phyloP scores from a whole-genome alignment of 37 sponge, comb jelly and placozoan species.

The Agelas oroides region DNA sequence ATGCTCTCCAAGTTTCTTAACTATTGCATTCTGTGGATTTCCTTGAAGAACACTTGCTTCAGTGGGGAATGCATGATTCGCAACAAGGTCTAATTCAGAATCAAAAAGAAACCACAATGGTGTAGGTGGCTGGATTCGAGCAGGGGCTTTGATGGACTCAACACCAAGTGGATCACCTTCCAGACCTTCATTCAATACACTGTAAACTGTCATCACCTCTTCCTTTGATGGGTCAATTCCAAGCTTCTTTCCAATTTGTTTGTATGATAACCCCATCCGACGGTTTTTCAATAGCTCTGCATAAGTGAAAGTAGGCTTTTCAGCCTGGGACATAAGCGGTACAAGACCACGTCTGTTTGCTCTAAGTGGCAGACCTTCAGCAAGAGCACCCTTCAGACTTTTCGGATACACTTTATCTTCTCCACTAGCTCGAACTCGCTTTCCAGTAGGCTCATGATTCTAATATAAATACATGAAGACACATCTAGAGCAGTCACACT shows the following conservation, averaged over 20 bases:
- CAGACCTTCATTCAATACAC: not conserved
- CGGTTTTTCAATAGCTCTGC: constrained; percentile 7
- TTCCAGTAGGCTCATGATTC: too few species aligned
- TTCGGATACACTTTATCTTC: too few species aligned
- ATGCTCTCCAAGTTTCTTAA: not conserved
- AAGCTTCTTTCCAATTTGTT: constrained; percentile 12
- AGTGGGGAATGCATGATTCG: not conserved
- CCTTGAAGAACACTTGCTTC: not conserved
- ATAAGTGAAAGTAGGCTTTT: not conserved
- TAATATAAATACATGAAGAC: too few species aligned
- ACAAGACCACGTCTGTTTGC: constrained; percentile 2
- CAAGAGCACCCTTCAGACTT: too few species aligned
- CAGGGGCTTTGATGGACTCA: not conserved
- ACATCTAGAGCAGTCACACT: too few species aligned
- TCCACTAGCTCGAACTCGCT: too few species aligned
- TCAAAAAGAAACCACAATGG: constrained; percentile 10
- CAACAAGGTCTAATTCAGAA: constrained; percentile 15
- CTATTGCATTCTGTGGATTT: not conserved
- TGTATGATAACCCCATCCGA: not conserved
- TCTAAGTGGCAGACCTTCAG: not conserved
- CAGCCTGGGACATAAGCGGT: not conserved
- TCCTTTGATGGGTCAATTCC: constrained; percentile 24
- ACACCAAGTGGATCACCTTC: not conserved
- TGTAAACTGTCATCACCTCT: constrained; percentile 1
- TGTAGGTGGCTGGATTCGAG: not conserved